A percentile compares a stretch with the other conserved stretches of the same genome.
phyloP scores from a whole-genome alignment of 1,140 invertebrate genomes.

The Phymorhynchus buccinoides region DNA sequence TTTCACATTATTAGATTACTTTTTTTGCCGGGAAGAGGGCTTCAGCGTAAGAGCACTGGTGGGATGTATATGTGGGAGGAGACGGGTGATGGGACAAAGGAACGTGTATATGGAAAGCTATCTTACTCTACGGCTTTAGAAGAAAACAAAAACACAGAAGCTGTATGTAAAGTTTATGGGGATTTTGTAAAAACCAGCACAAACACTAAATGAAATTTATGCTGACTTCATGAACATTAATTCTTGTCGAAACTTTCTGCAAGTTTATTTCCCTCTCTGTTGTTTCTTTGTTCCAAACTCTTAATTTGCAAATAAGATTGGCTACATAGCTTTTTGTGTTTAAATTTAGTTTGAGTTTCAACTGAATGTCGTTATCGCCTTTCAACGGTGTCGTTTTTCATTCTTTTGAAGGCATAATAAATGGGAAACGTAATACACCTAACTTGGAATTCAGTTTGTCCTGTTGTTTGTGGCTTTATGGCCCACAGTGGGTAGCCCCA shows the following conservation, averaged over 20 bases:
- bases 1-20: constrained; percentile 28
- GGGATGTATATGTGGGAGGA: background rate
- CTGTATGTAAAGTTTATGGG: background rate
- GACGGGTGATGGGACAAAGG: background rate
- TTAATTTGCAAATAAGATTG: background rate
- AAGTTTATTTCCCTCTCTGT: too few species aligned
- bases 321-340: background rate
- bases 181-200: background rate
- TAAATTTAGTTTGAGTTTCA: background rate
- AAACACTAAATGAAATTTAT: background rate
- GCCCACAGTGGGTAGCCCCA: too few species aligned
- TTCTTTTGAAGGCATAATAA: too few species aligned
- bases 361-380: too few species aligned
- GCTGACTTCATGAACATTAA: background rate
- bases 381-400: too few species aligned
- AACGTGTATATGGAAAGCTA: background rate
- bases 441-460: too few species aligned
- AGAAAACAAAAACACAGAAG: background rate
- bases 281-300: too few species aligned
- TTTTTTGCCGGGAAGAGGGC: constrained; percentile 9
- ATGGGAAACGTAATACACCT: too few species aligned
- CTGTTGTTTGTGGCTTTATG: too few species aligned
- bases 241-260: too few species aligned
- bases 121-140: background rate
- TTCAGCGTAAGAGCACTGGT: background rate